phyloP scores from a whole-genome alignment of 2,888 invertebrate genomes.

The Calameuta idolon region DNA sequence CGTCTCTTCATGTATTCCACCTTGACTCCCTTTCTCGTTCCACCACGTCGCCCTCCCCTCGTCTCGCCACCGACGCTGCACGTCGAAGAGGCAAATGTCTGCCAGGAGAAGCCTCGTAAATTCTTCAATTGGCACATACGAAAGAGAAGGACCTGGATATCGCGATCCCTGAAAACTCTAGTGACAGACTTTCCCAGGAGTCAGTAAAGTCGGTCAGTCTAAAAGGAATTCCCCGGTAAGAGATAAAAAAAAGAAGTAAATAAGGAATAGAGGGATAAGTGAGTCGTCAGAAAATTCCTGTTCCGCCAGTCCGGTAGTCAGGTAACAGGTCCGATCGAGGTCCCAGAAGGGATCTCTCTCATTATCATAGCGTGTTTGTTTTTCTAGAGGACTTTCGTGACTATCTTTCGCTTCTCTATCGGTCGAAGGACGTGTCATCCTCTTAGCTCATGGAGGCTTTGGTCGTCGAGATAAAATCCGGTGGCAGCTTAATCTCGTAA shows the following conservation, averaged over 20 bases:
- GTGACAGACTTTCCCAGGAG: conserved; percentile 6
- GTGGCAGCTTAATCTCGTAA: conserved; percentile 25
- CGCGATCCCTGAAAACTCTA: neutral
- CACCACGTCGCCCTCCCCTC: neutral
- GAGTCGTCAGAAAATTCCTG: conserved; percentile 25
- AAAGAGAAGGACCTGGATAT: conserved; percentile 8
- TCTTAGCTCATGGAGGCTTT: conserved; percentile 16
- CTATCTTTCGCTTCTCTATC: conserved; percentile 14
- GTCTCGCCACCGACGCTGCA: conserved; percentile 8
- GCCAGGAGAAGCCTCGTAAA: conserved; percentile 9
- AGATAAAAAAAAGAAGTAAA: conserved; percentile 13
- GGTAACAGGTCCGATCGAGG: conserved; percentile 41
- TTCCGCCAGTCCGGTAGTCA: conserved; percentile 17
- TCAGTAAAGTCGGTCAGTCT: neutral
- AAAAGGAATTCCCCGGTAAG: conserved; percentile 5
- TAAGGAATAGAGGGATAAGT: conserved; percentile 8
- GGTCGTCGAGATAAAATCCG: conserved; percentile 22
- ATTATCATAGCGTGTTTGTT: conserved; percentile 24
- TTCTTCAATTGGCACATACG: conserved; percentile 15
- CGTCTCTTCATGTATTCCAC: conserved; percentile 1
- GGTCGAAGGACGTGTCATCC: conserved; percentile 23
- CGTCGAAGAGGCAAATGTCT: conserved; percentile 11
- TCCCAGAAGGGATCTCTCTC: conserved; percentile 10
- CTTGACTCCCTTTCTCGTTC: conserved; percentile 17
- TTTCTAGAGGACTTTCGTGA: conserved; percentile 9